These are phyloP conservation scores for Aproaerema taeniolella DNA, from an alignment of 2,888 invertebrate genomes.

Conservation along the genomic window DNA sequence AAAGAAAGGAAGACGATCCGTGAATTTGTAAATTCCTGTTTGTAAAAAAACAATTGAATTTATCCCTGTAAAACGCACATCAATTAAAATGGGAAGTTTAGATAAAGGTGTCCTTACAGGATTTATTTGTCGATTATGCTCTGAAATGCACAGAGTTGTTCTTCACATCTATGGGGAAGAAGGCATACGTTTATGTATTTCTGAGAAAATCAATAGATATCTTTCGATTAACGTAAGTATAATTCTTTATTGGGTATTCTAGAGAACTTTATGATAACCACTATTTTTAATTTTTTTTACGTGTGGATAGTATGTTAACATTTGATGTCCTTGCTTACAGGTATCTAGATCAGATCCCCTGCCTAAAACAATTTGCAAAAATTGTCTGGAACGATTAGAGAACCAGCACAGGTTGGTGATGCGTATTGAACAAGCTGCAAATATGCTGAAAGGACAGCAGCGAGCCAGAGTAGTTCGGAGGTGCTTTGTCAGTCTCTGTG, in stretches of 20 bases:
- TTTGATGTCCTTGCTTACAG: conserved; percentile 50
- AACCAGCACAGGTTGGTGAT: conserved; percentile 71
- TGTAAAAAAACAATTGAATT: no score
- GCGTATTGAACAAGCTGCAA: conserved; percentile 65
- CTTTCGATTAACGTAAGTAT: conserved; percentile 85
- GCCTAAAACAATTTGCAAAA: conserved; percentile 83
- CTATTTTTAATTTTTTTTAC: no score
- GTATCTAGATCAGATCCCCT: conserved; percentile 80
- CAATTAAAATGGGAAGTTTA: conserved; percentile 84
- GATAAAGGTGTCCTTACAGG: conserved; percentile 88
- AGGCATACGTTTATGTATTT: conserved; percentile 84
- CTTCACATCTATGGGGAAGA: conserved; percentile 90
- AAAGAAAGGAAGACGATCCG: conserved; percentile 1
- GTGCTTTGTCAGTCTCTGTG: conserved; percentile 36
- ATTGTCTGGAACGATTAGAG: conserved; percentile 78
- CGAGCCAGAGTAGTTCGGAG: conserved; percentile 33
- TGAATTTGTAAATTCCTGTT: conserved; percentile 10
- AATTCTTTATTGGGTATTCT: no score
- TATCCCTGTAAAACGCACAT: background rate
- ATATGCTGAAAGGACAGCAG: conserved; percentile 54
- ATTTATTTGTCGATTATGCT: conserved; percentile 90
- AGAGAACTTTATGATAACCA: no score
- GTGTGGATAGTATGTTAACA: no score
- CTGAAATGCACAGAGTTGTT: conserved; percentile 90
- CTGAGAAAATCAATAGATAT: conserved; percentile 88